A percentile compares a stretch with the other conserved stretches of the same genome.
These are phyloP conservation scores for Jacana jacana DNA, from an alignment of 2,113 vertebrate species.

Conservation along the genomic window DNA sequence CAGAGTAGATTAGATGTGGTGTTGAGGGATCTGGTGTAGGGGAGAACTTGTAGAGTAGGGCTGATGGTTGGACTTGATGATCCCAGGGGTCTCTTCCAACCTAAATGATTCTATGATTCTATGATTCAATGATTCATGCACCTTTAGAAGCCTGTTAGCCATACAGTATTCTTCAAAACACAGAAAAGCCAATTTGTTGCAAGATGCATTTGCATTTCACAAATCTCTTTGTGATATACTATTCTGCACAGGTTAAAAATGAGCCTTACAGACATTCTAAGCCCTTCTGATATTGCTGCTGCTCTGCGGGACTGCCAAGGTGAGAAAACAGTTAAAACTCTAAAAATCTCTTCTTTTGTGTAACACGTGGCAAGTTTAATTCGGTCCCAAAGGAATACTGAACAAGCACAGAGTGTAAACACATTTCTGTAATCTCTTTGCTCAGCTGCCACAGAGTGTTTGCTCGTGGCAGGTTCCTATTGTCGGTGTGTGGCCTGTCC, in stretches of 20 bases:
- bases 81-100: too few species aligned
- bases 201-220: not conserved
- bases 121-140: too few species aligned
- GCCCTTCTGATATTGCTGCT: constrained; percentile 88
- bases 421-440: not conserved
- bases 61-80: too few species aligned
- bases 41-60: too few species aligned
- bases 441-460: not conserved
- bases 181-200: not conserved
- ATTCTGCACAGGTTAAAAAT: constrained; percentile 81
- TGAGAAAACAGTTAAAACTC: constrained; percentile 49
- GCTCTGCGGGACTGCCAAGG: constrained; percentile 96
- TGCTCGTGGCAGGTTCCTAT: not conserved
- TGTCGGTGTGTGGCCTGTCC: not conserved
- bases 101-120: too few species aligned
- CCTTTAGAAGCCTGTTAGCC: not conserved
- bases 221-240: not conserved
- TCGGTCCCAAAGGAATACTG: not conserved
- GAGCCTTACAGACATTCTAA: constrained; percentile 91
- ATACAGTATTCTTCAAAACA: not conserved
- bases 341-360: not conserved
- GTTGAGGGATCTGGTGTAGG: too few species aligned
- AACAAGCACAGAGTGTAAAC: not conserved
- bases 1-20: too few species aligned
- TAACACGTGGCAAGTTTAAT: not conserved